Percentiles rank a stretch among this genome's conserved stretches.
Evolutionary conservation across 2,797 vertebrate species (phyloP).

Genomic region (Serranus cabrilla): DNA sequence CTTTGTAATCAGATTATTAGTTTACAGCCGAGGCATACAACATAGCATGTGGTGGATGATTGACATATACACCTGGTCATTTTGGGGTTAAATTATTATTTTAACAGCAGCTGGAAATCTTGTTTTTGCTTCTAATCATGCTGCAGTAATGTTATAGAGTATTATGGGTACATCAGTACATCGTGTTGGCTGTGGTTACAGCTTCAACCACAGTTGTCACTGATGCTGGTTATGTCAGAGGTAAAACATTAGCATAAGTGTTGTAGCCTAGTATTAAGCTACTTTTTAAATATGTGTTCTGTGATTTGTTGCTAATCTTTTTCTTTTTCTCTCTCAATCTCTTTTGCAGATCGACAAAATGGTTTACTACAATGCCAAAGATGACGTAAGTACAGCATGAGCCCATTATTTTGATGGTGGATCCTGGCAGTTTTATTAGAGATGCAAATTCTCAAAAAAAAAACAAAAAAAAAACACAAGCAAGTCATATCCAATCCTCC

Average conservation of each 20-base stretch:
- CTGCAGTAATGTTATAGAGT: not conserved
- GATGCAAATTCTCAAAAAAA: not conserved
- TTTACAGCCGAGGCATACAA: no score
- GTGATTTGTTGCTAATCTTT: conserved; percentile 3
- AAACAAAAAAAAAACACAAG: not conserved
- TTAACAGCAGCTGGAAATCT: not conserved
- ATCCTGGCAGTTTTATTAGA: not conserved
- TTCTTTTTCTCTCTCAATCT: conserved; percentile 52
- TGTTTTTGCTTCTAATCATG: not conserved
- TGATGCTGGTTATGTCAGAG: not conserved
- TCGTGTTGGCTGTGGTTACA: not conserved
- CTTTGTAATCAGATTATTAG: no score
- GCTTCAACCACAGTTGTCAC: no score
- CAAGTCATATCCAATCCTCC: not conserved
- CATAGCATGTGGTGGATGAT: no score
- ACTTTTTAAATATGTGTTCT: not conserved
- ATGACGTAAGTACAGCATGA: conserved; percentile 82
- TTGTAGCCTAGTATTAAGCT: not conserved
- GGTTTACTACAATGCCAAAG: conserved; percentile 94
- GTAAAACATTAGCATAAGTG: no score
- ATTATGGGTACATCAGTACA: not conserved
- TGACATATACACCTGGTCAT: no score
- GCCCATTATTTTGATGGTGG: not conserved
- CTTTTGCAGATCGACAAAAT: conserved; percentile 87
- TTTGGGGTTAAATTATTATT: no score